Evolutionary conservation across 2,888 invertebrate species (phyloP).

Genomic region (Alloplasta piceator): DNA sequence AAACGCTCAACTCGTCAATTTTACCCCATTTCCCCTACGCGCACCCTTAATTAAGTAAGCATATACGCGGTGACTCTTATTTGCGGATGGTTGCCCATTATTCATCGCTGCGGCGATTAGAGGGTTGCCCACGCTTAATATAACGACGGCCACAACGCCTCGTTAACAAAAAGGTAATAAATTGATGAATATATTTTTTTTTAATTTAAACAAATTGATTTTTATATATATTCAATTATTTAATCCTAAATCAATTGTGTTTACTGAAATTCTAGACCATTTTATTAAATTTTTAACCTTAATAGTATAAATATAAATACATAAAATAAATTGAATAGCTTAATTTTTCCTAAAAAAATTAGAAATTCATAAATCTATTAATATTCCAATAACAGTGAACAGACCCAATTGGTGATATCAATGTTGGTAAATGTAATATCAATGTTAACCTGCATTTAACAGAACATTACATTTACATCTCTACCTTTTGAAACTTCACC

Average conservation of each 20-base stretch:
- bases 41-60: not conserved
- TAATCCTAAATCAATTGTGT: not conserved
- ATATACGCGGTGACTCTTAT: constrained; percentile 19
- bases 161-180: not conserved
- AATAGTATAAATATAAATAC: no score
- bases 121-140: constrained; percentile 24
- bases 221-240: not conserved
- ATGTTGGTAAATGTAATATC: no score
- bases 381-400: no score
- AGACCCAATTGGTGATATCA: no score
- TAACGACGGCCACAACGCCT: not conserved
- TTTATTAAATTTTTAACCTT: not conserved
- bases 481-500: no score
- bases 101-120: constrained; percentile 26
- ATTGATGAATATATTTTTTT: not conserved
- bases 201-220: not conserved
- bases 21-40: no score
- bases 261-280: not conserved
- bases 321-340: no score
- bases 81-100: constrained; percentile 46
- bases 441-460: no score
- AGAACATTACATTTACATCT: no score
- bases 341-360: no score
- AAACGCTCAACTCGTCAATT: no score
- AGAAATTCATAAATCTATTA: no score